Percentiles rank a stretch among this genome's conserved stretches.
These are phyloP conservation scores for Tichodroma muraria DNA, from an alignment of 2,113 vertebrate genomes.

Conservation along the genomic window DNA sequence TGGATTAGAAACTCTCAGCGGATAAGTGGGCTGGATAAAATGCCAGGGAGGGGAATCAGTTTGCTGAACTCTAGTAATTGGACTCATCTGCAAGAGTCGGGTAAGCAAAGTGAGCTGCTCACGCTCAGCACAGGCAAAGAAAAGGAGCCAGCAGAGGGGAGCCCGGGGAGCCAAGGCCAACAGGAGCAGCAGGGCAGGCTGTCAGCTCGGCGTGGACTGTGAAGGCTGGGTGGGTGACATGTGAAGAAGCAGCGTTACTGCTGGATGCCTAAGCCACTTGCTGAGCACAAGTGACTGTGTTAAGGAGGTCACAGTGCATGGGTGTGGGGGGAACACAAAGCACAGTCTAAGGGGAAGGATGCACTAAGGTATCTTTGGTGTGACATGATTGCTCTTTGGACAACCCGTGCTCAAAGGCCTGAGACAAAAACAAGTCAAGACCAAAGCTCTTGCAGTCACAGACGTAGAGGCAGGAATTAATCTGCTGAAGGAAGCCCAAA, in stretches of 20 bases:
- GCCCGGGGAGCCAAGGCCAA: not conserved
- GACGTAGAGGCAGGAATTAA: not conserved
- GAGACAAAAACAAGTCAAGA: not conserved
- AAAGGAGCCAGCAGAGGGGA: not conserved
- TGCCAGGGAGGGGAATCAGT: constrained; percentile 39
- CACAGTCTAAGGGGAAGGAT: not conserved
- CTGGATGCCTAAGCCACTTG: not conserved
- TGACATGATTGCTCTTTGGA: not conserved
- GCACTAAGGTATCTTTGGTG: not conserved
- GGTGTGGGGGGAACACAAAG: not conserved
- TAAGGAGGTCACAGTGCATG: not conserved
- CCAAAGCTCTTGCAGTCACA: not conserved
- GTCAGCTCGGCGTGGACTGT: not conserved
- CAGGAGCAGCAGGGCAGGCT: not conserved
- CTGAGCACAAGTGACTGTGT: not conserved
- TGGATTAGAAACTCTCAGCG: constrained; percentile 29
- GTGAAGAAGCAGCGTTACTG: not conserved
- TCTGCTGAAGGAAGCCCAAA: not conserved
- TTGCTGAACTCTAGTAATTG: constrained; percentile 44
- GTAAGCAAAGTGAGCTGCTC: not conserved
- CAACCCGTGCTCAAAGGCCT: not conserved
- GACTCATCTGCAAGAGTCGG: not conserved
- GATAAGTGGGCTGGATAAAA: constrained; percentile 39
- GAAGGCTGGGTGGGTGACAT: not conserved
- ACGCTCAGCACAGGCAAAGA: not conserved